Percentiles rank a stretch among this genome's conserved stretches.
Conservation (phyloP, 2,888 invertebrate genomes). For the Sinentomon sp. region DNA sequence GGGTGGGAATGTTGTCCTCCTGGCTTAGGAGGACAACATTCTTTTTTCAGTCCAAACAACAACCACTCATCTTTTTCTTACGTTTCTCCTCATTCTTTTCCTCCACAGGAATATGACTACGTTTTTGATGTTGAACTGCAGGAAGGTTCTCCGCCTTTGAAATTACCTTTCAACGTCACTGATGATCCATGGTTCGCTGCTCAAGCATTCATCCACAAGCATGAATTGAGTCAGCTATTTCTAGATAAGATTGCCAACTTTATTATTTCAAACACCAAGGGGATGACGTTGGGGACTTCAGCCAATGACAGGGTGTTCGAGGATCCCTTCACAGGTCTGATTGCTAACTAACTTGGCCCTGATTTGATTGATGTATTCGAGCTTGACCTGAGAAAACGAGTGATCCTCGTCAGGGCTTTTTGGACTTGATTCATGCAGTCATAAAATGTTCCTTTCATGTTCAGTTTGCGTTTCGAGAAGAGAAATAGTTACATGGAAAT, state of each 20-base stretch:
- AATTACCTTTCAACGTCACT: constrained; percentile 63
- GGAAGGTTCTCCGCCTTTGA: constrained; percentile 59
- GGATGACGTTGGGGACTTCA: constrained; percentile 17
- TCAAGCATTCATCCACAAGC: constrained; percentile 58
- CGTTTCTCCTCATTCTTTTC: constrained; percentile 8
- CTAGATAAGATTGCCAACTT: constrained; percentile 75
- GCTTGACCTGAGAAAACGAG: too few species aligned
- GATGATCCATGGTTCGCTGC: constrained; percentile 85
- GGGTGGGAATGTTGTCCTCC: too few species aligned
- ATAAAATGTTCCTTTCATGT: too few species aligned
- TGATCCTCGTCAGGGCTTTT: too few species aligned
- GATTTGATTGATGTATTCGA: too few species aligned
- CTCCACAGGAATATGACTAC: constrained; percentile 72
- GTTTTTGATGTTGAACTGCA: constrained; percentile 89
- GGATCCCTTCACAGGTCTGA: constrained; percentile 32
- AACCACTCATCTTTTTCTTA: too few species aligned
- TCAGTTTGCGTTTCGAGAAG: too few species aligned
- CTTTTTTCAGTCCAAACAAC: too few species aligned
- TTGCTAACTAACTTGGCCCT: too few species aligned
- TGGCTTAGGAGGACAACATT: too few species aligned
- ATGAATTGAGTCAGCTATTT: constrained; percentile 56
- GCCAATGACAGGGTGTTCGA: constrained; percentile 19
- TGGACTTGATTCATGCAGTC: too few species aligned
- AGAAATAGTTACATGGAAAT: too few species aligned
- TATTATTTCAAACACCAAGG: constrained; percentile 51